Evolutionary conservation across 2,113 vertebrate genomes (phyloP), one percentile per base, ranked within the genome.

Genomic region (Pseudopipra pipra): DNA sequence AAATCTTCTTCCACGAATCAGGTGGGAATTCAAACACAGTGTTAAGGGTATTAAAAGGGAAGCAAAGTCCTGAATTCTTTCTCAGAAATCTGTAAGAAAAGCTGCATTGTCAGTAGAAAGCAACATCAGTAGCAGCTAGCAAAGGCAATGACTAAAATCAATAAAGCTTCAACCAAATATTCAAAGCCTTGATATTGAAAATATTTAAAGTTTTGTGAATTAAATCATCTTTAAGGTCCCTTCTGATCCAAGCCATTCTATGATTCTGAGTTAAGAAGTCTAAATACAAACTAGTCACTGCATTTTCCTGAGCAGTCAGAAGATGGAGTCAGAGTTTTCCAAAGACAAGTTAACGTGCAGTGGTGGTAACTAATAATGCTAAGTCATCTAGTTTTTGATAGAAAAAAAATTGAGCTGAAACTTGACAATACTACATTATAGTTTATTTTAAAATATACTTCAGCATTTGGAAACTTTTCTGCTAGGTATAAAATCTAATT

Each of bases 281-380:
- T 43, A 6, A 82, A 31, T 37, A 22, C 22, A 37, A 89, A 31
- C 8, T 10, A 33, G 52, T 37, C 52, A 46, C 46, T 96, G 85
- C 76, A 90, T 58, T 96, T 92, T 80, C 72, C 76, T 58, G 18
- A 81, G 23, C 52, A 62, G 79, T 89, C 92, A 92, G 86, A 86
- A 96, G 92, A 66, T 95, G 96, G 95, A 81, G 86, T 25, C 47
- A 78, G 81, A 89, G 88, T 52, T 84, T 85, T n/a, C 73, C 35
- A 24, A 67, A 74, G 47, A 27, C 33, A 21, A 4, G 61, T 59
- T 5, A 72, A 35, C 28, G 56, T 14, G 28, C 3, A 5, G 21
- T 18, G 47, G 23, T 47, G 33, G 35, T 71, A n/a, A 62, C 16
- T 58, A 54, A 56, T 13, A 39, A 20, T 7, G 20, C 20, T 46